Percentiles rank a stretch among this genome's conserved stretches.
Conservation (phyloP, 2,113 vertebrate genomes). For the Sakesphorus luctuosus region DNA sequence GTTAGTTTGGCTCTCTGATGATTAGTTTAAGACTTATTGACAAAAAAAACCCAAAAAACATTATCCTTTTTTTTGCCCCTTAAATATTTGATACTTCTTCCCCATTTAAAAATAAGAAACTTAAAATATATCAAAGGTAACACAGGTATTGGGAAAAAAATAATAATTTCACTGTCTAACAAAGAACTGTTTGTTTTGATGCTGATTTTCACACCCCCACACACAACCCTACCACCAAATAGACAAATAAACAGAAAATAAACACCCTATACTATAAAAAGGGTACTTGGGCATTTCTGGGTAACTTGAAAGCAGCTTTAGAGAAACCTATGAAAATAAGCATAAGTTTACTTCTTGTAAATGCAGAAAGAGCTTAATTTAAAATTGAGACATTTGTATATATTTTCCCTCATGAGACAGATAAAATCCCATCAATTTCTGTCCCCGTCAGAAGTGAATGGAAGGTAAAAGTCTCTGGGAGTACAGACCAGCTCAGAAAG, state of each 20-base stretch:
- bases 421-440: conserved; percentile 22
- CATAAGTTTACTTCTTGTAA: neutral
- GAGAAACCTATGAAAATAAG: neutral
- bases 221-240: neutral
- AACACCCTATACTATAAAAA: neutral
- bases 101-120: neutral
- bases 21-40: neutral
- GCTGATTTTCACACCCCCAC: neutral
- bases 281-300: neutral
- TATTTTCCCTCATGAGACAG: neutral
- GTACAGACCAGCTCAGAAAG: neutral
- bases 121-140: neutral
- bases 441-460: neutral
- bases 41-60: neutral
- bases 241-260: neutral
- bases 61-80: neutral
- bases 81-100: neutral
- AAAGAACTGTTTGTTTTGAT: neutral
- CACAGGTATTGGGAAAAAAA: neutral
- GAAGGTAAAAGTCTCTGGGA: neutral
- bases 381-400: neutral
- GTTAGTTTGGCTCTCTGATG: neutral
- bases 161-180: neutral
- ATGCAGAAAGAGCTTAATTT: neutral
- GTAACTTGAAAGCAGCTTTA: neutral